phyloP scores from a whole-genome alignment of 2,113 vertebrate species.

The Arothron firmamentum region DNA sequence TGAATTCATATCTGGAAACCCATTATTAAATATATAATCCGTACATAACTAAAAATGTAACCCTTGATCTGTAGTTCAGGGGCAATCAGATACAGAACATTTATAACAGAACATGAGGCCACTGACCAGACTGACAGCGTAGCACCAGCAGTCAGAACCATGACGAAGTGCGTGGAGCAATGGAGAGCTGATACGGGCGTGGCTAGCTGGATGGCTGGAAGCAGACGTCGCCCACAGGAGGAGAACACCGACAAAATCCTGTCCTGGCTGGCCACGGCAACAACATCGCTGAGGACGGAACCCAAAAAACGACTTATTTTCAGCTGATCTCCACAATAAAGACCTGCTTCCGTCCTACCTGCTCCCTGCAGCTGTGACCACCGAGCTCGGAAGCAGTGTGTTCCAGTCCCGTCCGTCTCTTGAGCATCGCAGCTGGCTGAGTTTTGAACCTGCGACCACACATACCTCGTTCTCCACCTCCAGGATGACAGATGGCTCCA shows the following conservation, averaged over 20 bases:
- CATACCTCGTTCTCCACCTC: constrained; percentile 95
- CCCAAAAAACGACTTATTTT: background rate
- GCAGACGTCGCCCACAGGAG: constrained; percentile 86
- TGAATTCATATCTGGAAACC: background rate
- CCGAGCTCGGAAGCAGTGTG: constrained; percentile 84
- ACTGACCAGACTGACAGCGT: constrained; percentile 91
- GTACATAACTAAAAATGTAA: background rate
- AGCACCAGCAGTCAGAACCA: constrained; percentile 88
- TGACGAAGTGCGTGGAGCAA: constrained; percentile 87
- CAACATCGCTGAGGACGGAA: constrained; percentile 77
- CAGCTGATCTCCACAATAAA: background rate
- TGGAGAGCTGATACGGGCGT: constrained; percentile 87
- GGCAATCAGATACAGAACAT: too few relatives aligned
- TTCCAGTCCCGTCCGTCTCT: constrained; percentile 91
- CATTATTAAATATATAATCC: too few relatives aligned
- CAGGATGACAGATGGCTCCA: constrained; percentile 87
- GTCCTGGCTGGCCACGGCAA: constrained; percentile 90
- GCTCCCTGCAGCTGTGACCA: constrained; percentile 88
- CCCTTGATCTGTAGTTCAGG: background rate
- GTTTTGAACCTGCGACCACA: constrained; percentile 78
- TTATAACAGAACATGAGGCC: too few relatives aligned
- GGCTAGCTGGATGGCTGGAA: constrained; percentile 87
- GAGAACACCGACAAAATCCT: constrained; percentile 90
- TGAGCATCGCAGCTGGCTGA: constrained; percentile 90
- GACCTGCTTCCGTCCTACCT: constrained; percentile 68